Base-by-base conservation (phyloP, 2,888 invertebrate genomes). In the Trisateles emortualis region DNA sequence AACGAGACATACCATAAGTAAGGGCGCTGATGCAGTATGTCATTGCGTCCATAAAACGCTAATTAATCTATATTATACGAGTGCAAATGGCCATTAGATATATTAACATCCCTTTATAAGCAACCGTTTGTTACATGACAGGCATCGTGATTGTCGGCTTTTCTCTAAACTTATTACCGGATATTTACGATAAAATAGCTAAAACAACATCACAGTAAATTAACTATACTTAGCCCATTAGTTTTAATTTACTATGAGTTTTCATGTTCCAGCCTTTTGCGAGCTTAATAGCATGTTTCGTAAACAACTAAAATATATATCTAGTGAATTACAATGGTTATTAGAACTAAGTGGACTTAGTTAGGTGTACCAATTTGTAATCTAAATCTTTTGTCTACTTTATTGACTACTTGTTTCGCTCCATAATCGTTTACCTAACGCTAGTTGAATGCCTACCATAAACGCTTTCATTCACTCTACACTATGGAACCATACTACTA, bases 51-150 rank as follows among this genome's bases (percentile, higher is more conserved):
- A 40, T 74, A 64, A 67, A 74, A 65, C 60, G 52, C 61, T 68
- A 59, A 65, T 62, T 62, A 46, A 44, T 38, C 11, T 43, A 38
- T 57, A 62, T 50, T 56, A 58, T 52, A 49, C 39, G 30, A 60
- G 56, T 52, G 48, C 61, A 68, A 56, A 66, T 66, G 51, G 63
- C 58, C 53, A 66, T 70, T 65, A 63, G 62, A 56, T 58, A 48
- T 51, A 67, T 72, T 67, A 67, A 66, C 64, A 52, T 68, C 60
- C 36, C 58, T 67, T 68, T 56, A 72, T 61, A 59, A 70, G 54
- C 40, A 48, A 58, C 39, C 43, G 61, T 76, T 65, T 63, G 67
- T 61, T 64, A 42, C 59, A 36, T 42, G 32, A 48, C 51, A 49
- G 56, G 24, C 47, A 39, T 16, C 30, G 11, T 40, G 35, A 57